Conservation (phyloP, 2,113 vertebrate genomes). For the Alaudala cheleensis region DNA sequence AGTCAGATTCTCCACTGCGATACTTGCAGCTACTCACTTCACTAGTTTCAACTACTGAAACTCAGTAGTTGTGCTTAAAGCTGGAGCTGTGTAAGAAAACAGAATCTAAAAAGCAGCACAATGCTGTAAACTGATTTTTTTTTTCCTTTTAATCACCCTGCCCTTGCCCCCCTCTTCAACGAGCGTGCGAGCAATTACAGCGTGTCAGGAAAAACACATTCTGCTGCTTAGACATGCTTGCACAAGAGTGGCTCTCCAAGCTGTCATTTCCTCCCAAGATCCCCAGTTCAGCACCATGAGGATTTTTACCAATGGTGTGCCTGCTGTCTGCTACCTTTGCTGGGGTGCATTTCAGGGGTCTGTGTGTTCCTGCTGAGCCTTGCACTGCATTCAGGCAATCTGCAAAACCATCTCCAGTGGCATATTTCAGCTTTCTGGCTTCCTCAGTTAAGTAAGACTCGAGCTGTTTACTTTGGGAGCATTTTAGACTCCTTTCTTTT, state of each 20-base stretch:
- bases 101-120: background rate
- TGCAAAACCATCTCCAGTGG: background rate
- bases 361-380: background rate
- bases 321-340: background rate
- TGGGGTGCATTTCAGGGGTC: background rate
- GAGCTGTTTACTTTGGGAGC: slow-evolving; percentile 2
- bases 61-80: background rate
- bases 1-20: slow-evolving; percentile 4
- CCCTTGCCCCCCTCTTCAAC: background rate
- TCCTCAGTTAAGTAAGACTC: background rate
- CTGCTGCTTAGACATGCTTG: background rate
- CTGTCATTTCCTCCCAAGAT: fast-evolving
- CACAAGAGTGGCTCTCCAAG: background rate
- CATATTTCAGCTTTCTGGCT: background rate
- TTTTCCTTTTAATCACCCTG: background rate
- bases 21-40: background rate
- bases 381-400: background rate
- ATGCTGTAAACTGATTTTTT: background rate
- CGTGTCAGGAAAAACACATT: background rate
- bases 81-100: background rate
- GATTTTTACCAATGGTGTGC: background rate
- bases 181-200: background rate
- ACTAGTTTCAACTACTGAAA: background rate
- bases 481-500: no score
- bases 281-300: fast-evolving